Evolutionary conservation across 1,140 invertebrate species (phyloP).

Genomic region (Drosophila mauritiana): DNA sequence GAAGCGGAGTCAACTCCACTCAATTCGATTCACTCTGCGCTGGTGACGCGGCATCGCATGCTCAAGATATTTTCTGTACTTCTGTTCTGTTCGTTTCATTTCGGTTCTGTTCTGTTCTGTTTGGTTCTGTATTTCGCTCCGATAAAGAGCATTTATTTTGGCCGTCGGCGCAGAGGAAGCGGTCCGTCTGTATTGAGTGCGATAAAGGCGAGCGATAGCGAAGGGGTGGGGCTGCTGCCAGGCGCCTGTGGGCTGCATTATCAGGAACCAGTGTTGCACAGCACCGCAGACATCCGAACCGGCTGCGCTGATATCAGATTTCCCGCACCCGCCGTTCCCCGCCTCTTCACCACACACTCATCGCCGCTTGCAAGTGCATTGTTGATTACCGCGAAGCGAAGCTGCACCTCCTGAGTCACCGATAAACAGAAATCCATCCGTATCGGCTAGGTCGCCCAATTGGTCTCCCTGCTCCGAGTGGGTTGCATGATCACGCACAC

Average conservation of each 20-base stretch:
- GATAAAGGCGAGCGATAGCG: slow-evolving; percentile 52
- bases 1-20: background rate
- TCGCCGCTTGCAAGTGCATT: background rate
- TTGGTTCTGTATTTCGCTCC: slow-evolving; percentile 16
- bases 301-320: slow-evolving; percentile 39
- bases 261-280: slow-evolving; percentile 30
- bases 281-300: background rate
- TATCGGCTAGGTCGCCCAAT: background rate
- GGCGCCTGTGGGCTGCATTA: slow-evolving; percentile 25
- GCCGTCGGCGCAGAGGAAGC: slow-evolving; percentile 41
- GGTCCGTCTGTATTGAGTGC: slow-evolving; percentile 46
- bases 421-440: background rate
- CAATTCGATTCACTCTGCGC: slow-evolving; percentile 21
- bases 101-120: slow-evolving; percentile 8
- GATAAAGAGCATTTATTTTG: slow-evolving; percentile 56
- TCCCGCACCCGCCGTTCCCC: background rate
- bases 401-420: slow-evolving; percentile 52
- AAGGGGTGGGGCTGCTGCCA: slow-evolving; percentile 7
- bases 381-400: slow-evolving; percentile 3
- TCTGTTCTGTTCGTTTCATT: slow-evolving; percentile 49
- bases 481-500: slow-evolving; percentile 16
- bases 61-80: slow-evolving; percentile 56
- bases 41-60: slow-evolving; percentile 70
- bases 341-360: too few relatives aligned
- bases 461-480: background rate